Percentiles rank a stretch among this genome's conserved stretches.
These are phyloP conservation scores for Nemotelus nigrinus DNA, from an alignment of 2,888 invertebrate genomes.

Conservation along the genomic window DNA sequence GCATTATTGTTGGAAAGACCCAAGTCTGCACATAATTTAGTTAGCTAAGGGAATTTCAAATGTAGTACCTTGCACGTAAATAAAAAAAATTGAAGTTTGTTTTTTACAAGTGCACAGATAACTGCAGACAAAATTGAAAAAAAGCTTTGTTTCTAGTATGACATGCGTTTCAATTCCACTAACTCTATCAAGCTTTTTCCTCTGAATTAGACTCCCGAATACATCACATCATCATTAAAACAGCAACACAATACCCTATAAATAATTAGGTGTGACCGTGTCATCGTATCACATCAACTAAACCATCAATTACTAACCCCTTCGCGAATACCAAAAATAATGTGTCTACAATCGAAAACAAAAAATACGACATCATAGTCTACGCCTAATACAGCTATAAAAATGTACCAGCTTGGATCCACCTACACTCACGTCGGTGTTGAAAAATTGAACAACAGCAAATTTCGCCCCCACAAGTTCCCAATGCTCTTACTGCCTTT, in stretches of 20 bases:
- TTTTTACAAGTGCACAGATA: no score
- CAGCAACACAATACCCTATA: background rate
- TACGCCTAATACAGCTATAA: conserved; percentile 1
- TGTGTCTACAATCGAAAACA: no score
- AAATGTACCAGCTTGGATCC: conserved; percentile 9
- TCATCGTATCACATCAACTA: background rate
- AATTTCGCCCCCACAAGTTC: background rate
- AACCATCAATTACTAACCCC: conserved; percentile 33
- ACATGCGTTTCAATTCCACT: no score
- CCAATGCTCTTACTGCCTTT: background rate
- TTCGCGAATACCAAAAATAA: background rate
- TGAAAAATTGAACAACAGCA: conserved; percentile 13
- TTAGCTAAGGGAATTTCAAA: no score
- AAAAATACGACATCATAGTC: no score
- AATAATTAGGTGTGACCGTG: conserved; percentile 40
- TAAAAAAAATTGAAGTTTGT: no score
- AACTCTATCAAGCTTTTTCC: no score
- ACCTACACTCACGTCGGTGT: conserved; percentile 14
- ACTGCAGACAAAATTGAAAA: no score
- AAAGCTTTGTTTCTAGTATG: no score
- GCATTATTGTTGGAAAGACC: no score
- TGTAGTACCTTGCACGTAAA: no score
- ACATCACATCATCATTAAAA: background rate
- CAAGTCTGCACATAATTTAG: no score
- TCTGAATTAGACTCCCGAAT: background rate